Conservation (phyloP, 2,888 invertebrate species). For the Gortyna flavago region DNA sequence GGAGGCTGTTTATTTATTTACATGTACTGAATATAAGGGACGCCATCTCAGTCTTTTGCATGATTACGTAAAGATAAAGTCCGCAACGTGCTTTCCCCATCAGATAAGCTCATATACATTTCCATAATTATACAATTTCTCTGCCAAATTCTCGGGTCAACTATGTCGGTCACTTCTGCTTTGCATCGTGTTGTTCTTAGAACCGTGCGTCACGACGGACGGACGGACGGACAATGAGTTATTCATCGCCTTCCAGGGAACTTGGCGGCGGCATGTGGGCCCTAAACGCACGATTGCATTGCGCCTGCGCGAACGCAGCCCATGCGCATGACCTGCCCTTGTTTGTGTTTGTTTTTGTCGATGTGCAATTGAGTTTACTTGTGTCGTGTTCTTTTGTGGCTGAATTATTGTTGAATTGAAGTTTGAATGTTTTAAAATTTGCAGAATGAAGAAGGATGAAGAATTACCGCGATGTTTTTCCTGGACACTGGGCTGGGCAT, state of each 20-base stretch:
- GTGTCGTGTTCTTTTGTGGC: constrained; percentile 15
- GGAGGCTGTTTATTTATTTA: constrained; percentile 37
- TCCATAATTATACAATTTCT: constrained; percentile 67
- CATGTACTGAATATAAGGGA: constrained; percentile 21
- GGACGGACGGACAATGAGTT: constrained; percentile 89
- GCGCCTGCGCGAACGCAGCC: constrained; percentile 74
- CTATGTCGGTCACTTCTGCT: constrained; percentile 85
- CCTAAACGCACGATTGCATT: constrained; percentile 87
- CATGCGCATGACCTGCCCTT: constrained; percentile 82
- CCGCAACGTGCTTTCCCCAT: constrained; percentile 43
- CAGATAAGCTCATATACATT: constrained; percentile 53
- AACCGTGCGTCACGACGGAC: constrained; percentile 88
- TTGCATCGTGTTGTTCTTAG: constrained; percentile 82
- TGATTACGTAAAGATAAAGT: constrained; percentile 42
- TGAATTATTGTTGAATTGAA: neutral
- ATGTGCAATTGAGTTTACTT: constrained; percentile 54
- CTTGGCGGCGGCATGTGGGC: constrained; percentile 87
- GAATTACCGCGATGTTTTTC: neutral
- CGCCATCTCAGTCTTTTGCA: constrained; percentile 19
- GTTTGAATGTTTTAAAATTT: neutral
- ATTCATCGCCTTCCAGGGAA: constrained; percentile 89
- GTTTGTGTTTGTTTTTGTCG: constrained; percentile 78
- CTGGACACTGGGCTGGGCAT: neutral
- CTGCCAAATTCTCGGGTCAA: constrained; percentile 83
- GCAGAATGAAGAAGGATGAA: neutral